Percentiles rank a stretch among this genome's conserved stretches.
These are phyloP conservation scores for Heterochromis multidens DNA, from an alignment of 2,113 vertebrate genomes.

Conservation along the genomic window DNA sequence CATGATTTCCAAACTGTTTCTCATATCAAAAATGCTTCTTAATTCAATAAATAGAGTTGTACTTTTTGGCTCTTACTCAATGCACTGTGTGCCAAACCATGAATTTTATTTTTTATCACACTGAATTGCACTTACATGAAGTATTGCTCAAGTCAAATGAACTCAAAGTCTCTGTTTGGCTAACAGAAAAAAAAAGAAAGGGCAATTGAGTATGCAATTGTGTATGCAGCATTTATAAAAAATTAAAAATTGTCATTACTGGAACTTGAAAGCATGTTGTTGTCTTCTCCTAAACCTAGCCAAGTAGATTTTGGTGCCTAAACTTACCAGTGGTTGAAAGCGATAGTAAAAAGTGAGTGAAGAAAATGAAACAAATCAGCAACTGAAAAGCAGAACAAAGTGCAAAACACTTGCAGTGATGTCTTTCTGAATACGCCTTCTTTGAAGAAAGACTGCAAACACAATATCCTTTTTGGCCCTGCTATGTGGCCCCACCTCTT, in stretches of 20 bases:
- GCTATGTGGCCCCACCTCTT: neutral
- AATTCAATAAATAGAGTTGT: neutral
- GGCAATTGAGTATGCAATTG: too few species aligned
- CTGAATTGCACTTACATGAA: too few species aligned
- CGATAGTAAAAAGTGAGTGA: neutral
- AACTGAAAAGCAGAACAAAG: neutral
- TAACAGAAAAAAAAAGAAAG: too few species aligned
- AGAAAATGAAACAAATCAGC: neutral
- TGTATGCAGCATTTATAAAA: neutral
- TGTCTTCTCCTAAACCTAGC: neutral
- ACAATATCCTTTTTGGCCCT: neutral
- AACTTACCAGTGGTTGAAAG: neutral
- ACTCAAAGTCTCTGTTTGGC: too few species aligned
- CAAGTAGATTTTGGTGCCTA: neutral
- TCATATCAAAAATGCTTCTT: neutral
- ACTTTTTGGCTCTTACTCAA: neutral
- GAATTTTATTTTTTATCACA: neutral
- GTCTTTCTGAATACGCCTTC: neutral
- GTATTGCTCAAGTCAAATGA: too few species aligned
- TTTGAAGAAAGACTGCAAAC: neutral
- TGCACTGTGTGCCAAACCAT: neutral
- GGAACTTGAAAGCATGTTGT: neutral
- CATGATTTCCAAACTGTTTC: too few species aligned
- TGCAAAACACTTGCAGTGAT: neutral
- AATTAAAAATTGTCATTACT: rapidly evolving